Conservation (phyloP, 2,113 vertebrate species). For the Meriones unguiculatus region DNA sequence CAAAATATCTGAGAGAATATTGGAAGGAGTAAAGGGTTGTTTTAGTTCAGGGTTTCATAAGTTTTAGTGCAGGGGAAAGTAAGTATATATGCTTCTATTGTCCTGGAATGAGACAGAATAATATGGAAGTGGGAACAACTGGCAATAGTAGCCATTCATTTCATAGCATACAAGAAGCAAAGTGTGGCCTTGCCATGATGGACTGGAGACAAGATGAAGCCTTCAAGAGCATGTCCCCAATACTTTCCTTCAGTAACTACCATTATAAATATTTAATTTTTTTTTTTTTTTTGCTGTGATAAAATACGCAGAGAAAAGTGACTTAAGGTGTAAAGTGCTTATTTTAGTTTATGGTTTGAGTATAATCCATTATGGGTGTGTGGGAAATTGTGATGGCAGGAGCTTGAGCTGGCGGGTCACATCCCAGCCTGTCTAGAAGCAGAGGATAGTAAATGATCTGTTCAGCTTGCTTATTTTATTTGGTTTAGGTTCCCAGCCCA, state of each 20-base stretch:
- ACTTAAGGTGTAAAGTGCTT: neutral
- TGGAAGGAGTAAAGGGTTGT: neutral
- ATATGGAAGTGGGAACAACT: neutral
- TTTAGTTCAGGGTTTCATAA: neutral
- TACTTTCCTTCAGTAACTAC: neutral
- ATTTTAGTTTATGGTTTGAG: neutral
- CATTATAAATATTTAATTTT: neutral
- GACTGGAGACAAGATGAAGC: neutral
- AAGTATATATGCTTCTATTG: neutral
- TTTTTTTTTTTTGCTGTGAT: neutral
- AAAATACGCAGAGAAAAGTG: neutral
- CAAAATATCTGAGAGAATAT: neutral
- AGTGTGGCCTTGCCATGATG: neutral
- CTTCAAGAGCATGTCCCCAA: neutral
- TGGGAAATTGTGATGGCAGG: neutral
- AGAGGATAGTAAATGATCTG: neutral
- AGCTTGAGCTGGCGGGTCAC: neutral
- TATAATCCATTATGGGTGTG: neutral
- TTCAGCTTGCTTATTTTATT: neutral
- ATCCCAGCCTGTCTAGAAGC: neutral
- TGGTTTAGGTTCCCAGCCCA: neutral
- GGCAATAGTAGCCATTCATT: neutral
- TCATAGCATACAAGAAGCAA: neutral
- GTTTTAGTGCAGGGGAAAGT: neutral
- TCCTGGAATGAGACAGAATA: neutral